A percentile compares a stretch with the other conserved stretches of the same genome.
phyloP scores from a whole-genome alignment of 2,888 invertebrate genomes.

The Caenorhabditis becei region DNA sequence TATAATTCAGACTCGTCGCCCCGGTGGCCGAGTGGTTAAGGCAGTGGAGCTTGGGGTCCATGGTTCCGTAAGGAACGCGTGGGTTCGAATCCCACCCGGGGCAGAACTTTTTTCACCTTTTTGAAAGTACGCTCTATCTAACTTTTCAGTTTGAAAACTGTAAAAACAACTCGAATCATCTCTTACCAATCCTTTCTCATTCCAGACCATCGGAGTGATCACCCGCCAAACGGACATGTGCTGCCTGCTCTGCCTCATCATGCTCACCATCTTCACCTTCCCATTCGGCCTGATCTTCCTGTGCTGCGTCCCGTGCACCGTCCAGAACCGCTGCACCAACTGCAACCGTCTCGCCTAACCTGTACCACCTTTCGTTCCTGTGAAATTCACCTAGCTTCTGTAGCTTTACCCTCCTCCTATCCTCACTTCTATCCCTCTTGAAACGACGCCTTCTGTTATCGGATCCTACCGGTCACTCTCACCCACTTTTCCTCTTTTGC shows the following conservation, averaged over 20 bases:
- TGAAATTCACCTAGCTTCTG: not conserved
- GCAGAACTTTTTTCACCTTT: not conserved
- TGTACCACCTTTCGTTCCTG: not conserved
- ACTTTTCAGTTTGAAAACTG: not conserved
- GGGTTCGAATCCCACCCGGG: not conserved
- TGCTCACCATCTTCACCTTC: conserved; percentile 79
- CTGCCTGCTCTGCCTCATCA: conserved; percentile 77
- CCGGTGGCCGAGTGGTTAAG: too few relatives aligned
- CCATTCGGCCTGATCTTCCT: conserved; percentile 79
- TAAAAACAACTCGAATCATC: not conserved
- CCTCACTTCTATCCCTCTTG: not conserved
- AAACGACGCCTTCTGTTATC: not conserved
- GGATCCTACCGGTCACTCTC: too few relatives aligned
- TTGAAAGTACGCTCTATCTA: too few relatives aligned
- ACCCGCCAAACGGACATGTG: conserved; percentile 77
- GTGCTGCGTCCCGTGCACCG: conserved; percentile 78
- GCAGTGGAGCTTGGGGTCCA: too few relatives aligned
- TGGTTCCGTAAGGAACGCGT: not conserved
- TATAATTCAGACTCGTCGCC: too few relatives aligned
- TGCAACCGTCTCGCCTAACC: conserved; percentile 66
- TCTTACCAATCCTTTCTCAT: not conserved
- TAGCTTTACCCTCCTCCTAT: not conserved
- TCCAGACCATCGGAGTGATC: conserved; percentile 68
- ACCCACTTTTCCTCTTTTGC: not conserved
- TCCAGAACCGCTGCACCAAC: conserved; percentile 66